Percentiles rank a stretch among this genome's conserved stretches.
phyloP scores from a whole-genome alignment of 1,140 invertebrate species.

The Drusus annulatus region DNA sequence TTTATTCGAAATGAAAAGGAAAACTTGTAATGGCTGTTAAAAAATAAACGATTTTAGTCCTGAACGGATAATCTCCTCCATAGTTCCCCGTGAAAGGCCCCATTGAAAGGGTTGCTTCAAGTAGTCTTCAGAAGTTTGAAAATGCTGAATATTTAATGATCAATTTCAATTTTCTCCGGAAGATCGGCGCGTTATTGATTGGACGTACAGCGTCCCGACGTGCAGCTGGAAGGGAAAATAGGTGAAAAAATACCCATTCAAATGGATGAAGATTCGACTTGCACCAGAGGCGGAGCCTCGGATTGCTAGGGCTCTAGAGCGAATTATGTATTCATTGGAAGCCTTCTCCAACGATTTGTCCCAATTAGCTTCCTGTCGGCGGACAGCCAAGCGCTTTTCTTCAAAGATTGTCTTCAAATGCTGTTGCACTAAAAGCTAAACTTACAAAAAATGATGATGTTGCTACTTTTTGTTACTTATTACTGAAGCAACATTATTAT shows the following conservation, averaged over 20 bases:
- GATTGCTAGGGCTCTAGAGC: background rate
- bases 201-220: conserved; percentile 4
- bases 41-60: conserved; percentile 33
- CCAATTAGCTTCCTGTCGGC: no score
- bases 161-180: conserved; percentile 57
- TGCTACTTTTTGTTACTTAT: no score
- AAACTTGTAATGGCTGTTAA: conserved; percentile 32
- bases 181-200: conserved; percentile 55
- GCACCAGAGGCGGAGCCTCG: background rate
- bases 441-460: no score
- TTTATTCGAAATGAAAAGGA: conserved; percentile 35
- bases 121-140: conserved; percentile 46
- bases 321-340: conserved; percentile 11
- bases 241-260: background rate
- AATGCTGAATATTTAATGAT: conserved; percentile 57
- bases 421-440: no score
- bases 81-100: background rate
- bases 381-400: no score
- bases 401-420: no score
- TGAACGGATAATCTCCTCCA: conserved; percentile 14
- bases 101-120: conserved; percentile 48
- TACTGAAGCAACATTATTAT: no score
- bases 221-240: conserved; percentile 45
- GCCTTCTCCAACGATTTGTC: background rate
- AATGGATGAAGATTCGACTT: background rate